A percentile compares a stretch with the other conserved stretches of the same genome.
Evolutionary conservation across 2,113 vertebrate species (phyloP).

Genomic region (Furnarius figulus): DNA sequence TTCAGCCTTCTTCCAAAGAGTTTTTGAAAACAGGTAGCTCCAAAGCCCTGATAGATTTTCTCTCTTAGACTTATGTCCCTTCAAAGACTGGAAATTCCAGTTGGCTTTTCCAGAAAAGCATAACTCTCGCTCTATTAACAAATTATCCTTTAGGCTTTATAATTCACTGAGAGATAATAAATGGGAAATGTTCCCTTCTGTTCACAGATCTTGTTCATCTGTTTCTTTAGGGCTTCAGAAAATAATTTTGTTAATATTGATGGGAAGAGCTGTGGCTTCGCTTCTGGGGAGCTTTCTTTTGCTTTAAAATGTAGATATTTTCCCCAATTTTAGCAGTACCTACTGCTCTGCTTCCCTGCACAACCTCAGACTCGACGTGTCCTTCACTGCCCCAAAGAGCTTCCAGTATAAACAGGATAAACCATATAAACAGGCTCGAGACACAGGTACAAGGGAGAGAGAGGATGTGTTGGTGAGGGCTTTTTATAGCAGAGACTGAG

Average conservation of each 20-base stretch:
- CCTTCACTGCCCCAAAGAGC: neutral
- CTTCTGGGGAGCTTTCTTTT: neutral
- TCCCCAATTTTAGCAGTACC: fast-evolving
- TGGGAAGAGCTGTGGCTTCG: neutral
- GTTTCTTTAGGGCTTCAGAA: neutral
- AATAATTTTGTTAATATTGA: neutral
- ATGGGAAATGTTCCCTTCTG: conserved; percentile 22
- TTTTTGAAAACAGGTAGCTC: neutral
- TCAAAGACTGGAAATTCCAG: neutral
- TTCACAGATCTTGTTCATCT: neutral
- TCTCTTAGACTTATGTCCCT: neutral
- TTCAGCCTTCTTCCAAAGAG: neutral
- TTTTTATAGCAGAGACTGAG: neutral
- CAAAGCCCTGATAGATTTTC: neutral
- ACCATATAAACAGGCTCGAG: fast-evolving
- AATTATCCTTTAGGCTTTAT: conserved; percentile 5
- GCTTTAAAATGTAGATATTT: neutral
- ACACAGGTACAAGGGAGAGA: neutral
- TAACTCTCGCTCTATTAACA: neutral
- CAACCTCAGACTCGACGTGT: fast-evolving
- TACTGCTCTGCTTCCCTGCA: neutral
- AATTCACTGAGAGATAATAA: neutral
- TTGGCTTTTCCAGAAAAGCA: conserved; percentile 1
- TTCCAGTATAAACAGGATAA: fast-evolving
- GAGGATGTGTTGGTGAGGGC: neutral